phyloP scores from a whole-genome alignment of 2,888 invertebrate species.

The Vannuccia rotundouncinata region DNA sequence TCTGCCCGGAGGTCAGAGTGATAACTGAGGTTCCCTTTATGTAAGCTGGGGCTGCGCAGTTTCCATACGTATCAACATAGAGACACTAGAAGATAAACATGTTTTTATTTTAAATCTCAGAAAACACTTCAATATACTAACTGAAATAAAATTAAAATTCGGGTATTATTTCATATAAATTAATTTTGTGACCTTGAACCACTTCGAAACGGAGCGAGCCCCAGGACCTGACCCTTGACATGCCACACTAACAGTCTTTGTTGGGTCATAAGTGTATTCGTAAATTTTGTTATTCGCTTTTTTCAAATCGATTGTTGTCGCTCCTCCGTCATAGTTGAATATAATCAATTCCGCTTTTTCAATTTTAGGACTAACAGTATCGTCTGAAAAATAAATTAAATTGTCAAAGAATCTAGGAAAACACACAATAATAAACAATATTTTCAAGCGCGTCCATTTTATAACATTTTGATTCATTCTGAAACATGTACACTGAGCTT shows the following conservation, averaged over 20 bases:
- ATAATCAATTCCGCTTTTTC: not conserved
- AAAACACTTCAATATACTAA: no score
- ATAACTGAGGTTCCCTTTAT: not conserved
- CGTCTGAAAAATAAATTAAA: no score
- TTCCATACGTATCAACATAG: not conserved
- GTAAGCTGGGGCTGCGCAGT: not conserved
- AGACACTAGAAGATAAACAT: no score
- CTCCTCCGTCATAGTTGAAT: not conserved
- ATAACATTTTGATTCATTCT: no score
- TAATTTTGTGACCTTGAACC: constrained; percentile 3
- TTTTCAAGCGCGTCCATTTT: no score
- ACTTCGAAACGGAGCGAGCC: not conserved
- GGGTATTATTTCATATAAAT: no score
- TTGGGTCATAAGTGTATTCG: not conserved
- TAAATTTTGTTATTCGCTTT: not conserved
- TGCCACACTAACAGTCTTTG: not conserved
- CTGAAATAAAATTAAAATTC: no score
- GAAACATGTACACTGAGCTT: no score
- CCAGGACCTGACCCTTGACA: not conserved
- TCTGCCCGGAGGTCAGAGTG: not conserved
- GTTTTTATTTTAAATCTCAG: no score
- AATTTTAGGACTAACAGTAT: not conserved
- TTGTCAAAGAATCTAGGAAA: no score
- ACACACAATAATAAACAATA: no score
- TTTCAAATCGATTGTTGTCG: not conserved